Evolutionary conservation across 2,888 invertebrate species (phyloP).

Genomic region (Hoplodrina ambigua): DNA sequence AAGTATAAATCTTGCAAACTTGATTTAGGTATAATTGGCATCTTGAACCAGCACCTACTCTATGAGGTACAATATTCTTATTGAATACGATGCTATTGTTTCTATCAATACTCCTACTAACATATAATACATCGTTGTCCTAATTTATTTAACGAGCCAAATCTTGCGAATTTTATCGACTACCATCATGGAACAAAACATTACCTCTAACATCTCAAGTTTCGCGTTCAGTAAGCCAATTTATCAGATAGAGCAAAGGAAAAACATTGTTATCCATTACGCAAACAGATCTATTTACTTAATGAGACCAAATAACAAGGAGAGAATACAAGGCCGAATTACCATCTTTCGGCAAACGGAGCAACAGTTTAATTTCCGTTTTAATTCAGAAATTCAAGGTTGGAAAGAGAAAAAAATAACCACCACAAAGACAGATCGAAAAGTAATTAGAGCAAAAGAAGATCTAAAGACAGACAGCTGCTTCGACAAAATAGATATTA

Average conservation of each 20-base stretch:
- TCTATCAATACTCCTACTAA: conserved; percentile 2
- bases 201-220: conserved; percentile 16
- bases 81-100: neutral
- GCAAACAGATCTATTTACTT: conserved; percentile 46
- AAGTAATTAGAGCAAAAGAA: conserved; percentile 28
- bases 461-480: neutral
- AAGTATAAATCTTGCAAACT: neutral
- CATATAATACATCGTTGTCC: neutral
- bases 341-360: conserved; percentile 41
- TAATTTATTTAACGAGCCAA: conserved; percentile 8
- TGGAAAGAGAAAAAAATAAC: conserved; percentile 9
- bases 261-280: conserved; percentile 43
- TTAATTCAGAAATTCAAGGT: conserved; percentile 26
- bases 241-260: conserved; percentile 30
- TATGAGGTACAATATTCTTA: neutral
- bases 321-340: conserved; percentile 42
- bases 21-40: conserved; percentile 11
- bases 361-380: conserved; percentile 39
- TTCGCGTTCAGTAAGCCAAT: conserved; percentile 28
- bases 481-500: conserved; percentile 19
- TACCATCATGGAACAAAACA: conserved; percentile 17
- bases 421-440: conserved; percentile 18
- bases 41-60: neutral
- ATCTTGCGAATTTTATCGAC: neutral
- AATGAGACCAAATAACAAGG: conserved; percentile 57